A percentile compares a stretch with the other conserved stretches of the same genome.
Evolutionary conservation across 2,113 vertebrate genomes (phyloP).

Genomic region (Siniperca knerii): DNA sequence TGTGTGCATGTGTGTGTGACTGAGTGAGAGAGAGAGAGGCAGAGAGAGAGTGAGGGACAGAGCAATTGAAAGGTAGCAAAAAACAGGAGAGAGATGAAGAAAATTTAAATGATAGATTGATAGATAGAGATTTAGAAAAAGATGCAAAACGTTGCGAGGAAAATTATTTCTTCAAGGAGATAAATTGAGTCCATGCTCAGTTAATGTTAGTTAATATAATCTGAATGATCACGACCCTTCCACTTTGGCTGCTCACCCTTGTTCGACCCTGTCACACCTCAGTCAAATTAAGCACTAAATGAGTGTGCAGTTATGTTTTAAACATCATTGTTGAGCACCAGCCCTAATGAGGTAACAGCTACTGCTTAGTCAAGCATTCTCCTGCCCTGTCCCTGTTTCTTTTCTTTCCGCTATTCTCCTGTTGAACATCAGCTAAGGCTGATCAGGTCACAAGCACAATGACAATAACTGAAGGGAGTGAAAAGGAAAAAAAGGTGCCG

Average conservation of each 20-base stretch:
- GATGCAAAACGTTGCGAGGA: slow-evolving; percentile 10
- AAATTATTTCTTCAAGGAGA: slow-evolving; percentile 18
- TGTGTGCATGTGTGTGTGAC: slow-evolving; percentile 10
- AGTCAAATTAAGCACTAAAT: slow-evolving; percentile 76
- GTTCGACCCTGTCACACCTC: slow-evolving; percentile 63
- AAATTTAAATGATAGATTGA: neutral
- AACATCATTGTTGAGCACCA: slow-evolving; percentile 73
- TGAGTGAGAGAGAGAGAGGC: neutral
- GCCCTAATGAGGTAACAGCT: slow-evolving; percentile 81
- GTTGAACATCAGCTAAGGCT: slow-evolving; percentile 66
- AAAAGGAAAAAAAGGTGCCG: neutral
- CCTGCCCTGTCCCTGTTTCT: slow-evolving; percentile 8
- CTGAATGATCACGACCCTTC: slow-evolving; percentile 66
- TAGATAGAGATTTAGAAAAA: slow-evolving; percentile 16
- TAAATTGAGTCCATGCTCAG: slow-evolving; percentile 13
- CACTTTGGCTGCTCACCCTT: slow-evolving; percentile 56
- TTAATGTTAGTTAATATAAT: slow-evolving; percentile 65
- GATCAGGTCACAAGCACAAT: slow-evolving; percentile 72
- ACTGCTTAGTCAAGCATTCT: slow-evolving; percentile 79
- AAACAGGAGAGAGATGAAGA: slow-evolving; percentile 18
- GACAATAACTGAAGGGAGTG: slow-evolving; percentile 29
- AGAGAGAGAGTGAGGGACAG: neutral
- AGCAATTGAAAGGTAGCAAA: slow-evolving; percentile 35
- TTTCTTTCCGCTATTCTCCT: slow-evolving; percentile 53
- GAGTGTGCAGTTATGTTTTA: slow-evolving; percentile 83